Base-by-base conservation (phyloP, 1,140 invertebrate species). In the Brachionus paranguensis region DNA sequence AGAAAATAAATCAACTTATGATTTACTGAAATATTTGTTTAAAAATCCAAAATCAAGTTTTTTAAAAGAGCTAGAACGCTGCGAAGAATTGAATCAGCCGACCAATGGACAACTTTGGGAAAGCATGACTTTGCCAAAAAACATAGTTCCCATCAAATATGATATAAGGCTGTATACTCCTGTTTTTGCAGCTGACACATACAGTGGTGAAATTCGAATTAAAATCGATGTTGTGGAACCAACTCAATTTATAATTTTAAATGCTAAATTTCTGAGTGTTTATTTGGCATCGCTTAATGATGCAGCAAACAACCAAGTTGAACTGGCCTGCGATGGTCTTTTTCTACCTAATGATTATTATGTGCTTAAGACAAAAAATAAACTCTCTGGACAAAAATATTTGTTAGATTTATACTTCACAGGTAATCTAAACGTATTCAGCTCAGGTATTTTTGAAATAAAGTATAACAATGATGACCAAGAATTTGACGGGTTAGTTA, bases 381-480 rank as follows among this genome's bases (percentile, higher is more conserved):
- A 43, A 37, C 78, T 81, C 24, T 41, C 37, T 37, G 3, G 17
- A 60, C 37, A 55, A 20, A 47, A 64, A 60, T 81, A 81, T 37
- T 3, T 43, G 6, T 27, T 81, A 12, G 20, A 64, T 60, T 45
- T 81, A 20, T 64, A 20, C 33, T 81, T 43, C 7, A 33, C 50
- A n/a, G 78, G 78, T 27, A 64, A 43, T 24, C 53, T 81, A 10
- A 81, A 81, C 10, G 17, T 68, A 17, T 81, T 81, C 20, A 81
- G 43, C 14, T 81, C 78, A 12, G 78, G 78, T 45, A 81, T 81
- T 11, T 81, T 81, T 68, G 53, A 81, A 37, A 81, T 81, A 33
- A 60, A 81, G 64, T 81, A 81, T 24, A 81, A 81, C 12, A 81
- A 81, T 47, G 78, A 64, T 68, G 78, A 64, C 7, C 27, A 81